Evolutionary conservation across 2,113 vertebrate species (phyloP).

Genomic region (Shinisaurus crocodilurus): DNA sequence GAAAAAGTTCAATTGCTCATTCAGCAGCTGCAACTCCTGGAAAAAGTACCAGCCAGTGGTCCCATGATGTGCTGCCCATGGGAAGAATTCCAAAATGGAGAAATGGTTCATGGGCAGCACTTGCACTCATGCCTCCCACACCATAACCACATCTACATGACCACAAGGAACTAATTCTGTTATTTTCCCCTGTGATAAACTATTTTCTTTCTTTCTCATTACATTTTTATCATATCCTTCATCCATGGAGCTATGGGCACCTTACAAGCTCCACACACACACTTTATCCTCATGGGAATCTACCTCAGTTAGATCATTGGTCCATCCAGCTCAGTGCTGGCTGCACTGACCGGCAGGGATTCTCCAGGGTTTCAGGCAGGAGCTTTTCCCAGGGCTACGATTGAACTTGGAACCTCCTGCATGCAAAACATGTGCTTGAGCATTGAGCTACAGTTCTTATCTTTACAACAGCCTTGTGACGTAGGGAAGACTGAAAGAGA

Average conservation of each 20-base stretch:
- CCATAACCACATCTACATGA: not conserved
- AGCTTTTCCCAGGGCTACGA: not conserved
- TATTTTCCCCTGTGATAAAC: not conserved
- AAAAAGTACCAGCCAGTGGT: not conserved
- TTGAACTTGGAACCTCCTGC: not conserved
- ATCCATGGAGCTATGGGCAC: not conserved
- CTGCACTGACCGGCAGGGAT: not conserved
- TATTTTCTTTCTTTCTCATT: not conserved
- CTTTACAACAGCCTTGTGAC: not conserved
- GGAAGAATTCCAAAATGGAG: not conserved
- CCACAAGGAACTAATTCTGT: not conserved
- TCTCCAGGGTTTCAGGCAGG: not conserved
- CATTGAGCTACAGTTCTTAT: not conserved
- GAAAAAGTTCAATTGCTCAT: not conserved
- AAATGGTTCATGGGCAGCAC: not conserved
- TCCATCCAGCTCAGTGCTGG: not conserved
- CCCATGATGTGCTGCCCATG: not conserved
- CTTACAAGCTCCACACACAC: not conserved
- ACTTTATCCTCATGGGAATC: not conserved
- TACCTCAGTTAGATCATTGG: not conserved
- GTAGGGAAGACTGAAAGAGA: not conserved
- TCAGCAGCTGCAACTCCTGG: not conserved
- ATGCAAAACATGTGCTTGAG: not conserved
- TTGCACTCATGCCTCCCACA: not conserved
- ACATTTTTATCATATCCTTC: not conserved